These are phyloP conservation scores for Opisthocomus hoazin DNA, from an alignment of 2,113 vertebrate species.

Conservation along the genomic window DNA sequence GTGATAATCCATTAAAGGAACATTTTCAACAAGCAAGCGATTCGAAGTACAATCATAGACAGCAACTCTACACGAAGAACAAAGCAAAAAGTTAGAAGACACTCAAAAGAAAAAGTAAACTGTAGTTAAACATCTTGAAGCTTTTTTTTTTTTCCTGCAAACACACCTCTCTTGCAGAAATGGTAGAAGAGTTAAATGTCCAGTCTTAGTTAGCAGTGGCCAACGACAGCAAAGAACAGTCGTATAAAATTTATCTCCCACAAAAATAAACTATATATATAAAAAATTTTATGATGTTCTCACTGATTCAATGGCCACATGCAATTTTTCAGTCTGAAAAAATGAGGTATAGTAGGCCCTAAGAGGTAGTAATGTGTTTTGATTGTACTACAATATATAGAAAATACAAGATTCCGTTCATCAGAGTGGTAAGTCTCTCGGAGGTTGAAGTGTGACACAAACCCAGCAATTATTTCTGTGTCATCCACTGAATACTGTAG, in stretches of 20 bases:
- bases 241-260: constrained; percentile 93
- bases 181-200: constrained; percentile 81
- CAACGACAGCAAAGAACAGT: constrained; percentile 86
- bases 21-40: constrained; percentile 86
- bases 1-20: constrained; percentile 88
- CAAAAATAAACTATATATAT: constrained; percentile 96
- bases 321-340: constrained; percentile 87
- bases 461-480: constrained; percentile 33
- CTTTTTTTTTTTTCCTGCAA: constrained; percentile 70
- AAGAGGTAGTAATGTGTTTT: constrained; percentile 95
- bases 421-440: constrained; percentile 74
- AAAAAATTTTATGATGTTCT: constrained; percentile 90
- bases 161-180: constrained; percentile 82
- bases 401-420: constrained; percentile 78
- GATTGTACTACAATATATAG: constrained; percentile 90
- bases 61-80: constrained; percentile 83
- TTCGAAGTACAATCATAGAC: constrained; percentile 86
- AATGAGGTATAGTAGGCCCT: constrained; percentile 94
- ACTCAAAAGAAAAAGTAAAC: constrained; percentile 73
- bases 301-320: constrained; percentile 82
- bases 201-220: constrained; percentile 84
- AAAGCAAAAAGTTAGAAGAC: constrained; percentile 82
- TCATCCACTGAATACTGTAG: constrained; percentile 67
- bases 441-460: constrained; percentile 67
- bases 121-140: constrained; percentile 72